phyloP scores from a whole-genome alignment of 2,888 invertebrate species.

The Agrotis segetum region DNA sequence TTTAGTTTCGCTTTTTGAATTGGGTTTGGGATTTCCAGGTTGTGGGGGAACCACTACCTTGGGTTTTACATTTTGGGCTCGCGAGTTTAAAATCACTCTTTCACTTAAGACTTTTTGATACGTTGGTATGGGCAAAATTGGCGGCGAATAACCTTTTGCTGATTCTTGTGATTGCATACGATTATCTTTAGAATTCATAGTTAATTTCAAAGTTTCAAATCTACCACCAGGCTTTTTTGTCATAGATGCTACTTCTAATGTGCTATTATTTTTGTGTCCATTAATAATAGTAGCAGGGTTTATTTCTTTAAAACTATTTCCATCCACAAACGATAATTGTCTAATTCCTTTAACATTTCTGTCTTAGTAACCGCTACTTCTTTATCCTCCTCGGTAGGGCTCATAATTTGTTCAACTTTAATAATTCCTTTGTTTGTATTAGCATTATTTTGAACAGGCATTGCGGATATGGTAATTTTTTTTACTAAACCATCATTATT shows the following conservation, averaged over 20 bases:
- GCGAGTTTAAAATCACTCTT: conserved; percentile 11
- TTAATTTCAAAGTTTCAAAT: conserved; percentile 17
- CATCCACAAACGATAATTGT: conserved; percentile 47
- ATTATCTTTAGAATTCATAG: conserved; percentile 15
- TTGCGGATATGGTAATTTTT: conserved; percentile 58
- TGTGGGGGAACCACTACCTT: neutral
- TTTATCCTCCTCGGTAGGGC: neutral
- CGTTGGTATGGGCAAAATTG: conserved; percentile 80
- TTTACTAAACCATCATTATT: conserved; percentile 59
- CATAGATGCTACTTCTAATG: conserved; percentile 10
- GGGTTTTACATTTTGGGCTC: neutral
- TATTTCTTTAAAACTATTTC: conserved; percentile 3
- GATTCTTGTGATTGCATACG: neutral
- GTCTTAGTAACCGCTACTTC: conserved; percentile 59
- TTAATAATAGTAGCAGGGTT: neutral
- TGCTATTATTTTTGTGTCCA: conserved; percentile 12
- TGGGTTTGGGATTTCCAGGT: neutral
- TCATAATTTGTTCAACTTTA: conserved; percentile 4
- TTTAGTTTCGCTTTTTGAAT: conserved; percentile 19
- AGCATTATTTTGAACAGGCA: neutral
- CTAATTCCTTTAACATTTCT: conserved; percentile 65
- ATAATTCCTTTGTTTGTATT: neutral
- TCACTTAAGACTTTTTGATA: conserved; percentile 64
- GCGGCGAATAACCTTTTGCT: conserved; percentile 74
- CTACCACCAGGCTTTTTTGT: conserved; percentile 17